These are phyloP conservation scores for Myopa testacea DNA, from an alignment of 2,888 invertebrate species.

Conservation along the genomic window DNA sequence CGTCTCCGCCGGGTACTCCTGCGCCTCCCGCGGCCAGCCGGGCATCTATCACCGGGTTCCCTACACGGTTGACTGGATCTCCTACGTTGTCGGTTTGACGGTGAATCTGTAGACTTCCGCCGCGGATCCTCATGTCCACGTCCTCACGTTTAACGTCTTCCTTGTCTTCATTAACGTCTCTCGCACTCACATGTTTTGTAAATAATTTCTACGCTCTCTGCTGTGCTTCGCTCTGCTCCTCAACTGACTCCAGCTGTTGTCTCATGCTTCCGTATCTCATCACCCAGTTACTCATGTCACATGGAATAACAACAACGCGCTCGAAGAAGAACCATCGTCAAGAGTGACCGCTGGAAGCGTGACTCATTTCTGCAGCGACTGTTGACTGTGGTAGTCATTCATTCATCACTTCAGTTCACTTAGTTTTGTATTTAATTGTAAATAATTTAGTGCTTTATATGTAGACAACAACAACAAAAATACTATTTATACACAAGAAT, in stretches of 20 bases:
- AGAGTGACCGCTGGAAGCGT: too few relatives aligned
- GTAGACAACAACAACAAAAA: slow-evolving; percentile 3
- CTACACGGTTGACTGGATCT: slow-evolving; percentile 94
- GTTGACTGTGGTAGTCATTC: slow-evolving; percentile 24
- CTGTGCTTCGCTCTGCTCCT: neutral
- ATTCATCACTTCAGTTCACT: slow-evolving; percentile 54
- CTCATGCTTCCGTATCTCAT: neutral
- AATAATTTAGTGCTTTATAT: slow-evolving; percentile 32
- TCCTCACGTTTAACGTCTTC: neutral
- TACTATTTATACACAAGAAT: slow-evolving; percentile 28
- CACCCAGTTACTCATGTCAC: neutral
- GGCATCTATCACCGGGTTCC: slow-evolving; percentile 95
- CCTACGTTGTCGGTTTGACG: slow-evolving; percentile 71
- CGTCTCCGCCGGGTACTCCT: slow-evolving; percentile 94
- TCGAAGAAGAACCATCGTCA: neutral
- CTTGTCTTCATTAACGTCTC: neutral
- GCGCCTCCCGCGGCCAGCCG: slow-evolving; percentile 92
- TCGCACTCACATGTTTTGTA: slow-evolving; percentile 24
- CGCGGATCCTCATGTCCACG: neutral
- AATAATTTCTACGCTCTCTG: slow-evolving; percentile 12
- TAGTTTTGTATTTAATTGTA: slow-evolving; percentile 41
- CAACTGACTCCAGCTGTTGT: too few relatives aligned
- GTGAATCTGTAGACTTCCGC: slow-evolving; percentile 54
- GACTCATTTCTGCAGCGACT: too few relatives aligned
- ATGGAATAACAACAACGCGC: neutral